Conservation (phyloP, 1,140 invertebrate genomes). For the Meloidogyne exigua region DNA sequence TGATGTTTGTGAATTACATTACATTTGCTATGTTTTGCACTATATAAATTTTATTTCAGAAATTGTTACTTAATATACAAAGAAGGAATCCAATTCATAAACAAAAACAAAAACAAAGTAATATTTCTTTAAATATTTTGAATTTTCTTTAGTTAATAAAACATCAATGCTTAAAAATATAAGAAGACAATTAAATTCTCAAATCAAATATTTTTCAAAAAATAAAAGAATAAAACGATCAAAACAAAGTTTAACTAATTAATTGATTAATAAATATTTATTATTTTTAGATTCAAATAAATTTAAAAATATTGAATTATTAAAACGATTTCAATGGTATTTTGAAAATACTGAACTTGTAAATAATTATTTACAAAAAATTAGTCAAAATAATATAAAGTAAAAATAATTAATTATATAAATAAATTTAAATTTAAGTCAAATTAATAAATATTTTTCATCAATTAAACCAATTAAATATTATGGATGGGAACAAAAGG, state of each 20-base stretch:
- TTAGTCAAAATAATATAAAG: conserved; percentile 5
- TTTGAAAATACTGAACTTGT: background rate
- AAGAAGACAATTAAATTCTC: background rate
- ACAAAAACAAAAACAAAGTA: too few relatives aligned
- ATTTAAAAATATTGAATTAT: background rate
- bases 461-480: background rate
- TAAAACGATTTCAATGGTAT: conserved; percentile 5
- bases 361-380: conserved; percentile 3
- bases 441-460: background rate
- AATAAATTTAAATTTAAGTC: background rate
- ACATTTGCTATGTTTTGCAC: too few relatives aligned
- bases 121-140: too few relatives aligned
- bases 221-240: background rate
- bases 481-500: background rate
- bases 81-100: too few relatives aligned
- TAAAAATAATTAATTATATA: background rate
- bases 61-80: too few relatives aligned
- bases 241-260: background rate
- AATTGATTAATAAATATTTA: background rate
- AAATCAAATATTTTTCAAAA: background rate
- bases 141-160: background rate
- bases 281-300: background rate
- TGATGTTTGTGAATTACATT: too few relatives aligned
- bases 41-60: too few relatives aligned
- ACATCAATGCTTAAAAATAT: background rate